Conservation (phyloP, 2,888 invertebrate genomes). For the Tiphia femorata region DNA sequence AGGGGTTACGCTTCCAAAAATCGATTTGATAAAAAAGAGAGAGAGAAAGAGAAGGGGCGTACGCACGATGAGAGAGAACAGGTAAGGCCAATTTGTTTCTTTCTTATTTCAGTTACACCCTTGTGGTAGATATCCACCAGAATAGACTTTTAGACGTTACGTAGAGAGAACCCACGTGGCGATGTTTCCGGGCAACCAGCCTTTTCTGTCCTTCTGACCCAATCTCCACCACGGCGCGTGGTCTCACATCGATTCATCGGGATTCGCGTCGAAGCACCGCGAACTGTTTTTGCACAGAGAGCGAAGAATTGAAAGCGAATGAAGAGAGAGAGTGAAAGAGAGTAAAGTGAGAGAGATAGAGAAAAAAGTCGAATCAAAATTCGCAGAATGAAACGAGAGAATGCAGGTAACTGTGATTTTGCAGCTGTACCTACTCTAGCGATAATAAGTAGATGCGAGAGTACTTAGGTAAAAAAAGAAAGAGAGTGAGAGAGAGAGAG, state of each 20-base stretch:
- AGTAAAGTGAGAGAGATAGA: neutral
- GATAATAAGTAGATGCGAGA: neutral
- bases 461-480: neutral
- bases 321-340: slow-evolving; percentile 10
- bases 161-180: neutral
- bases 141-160: neutral
- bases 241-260: no score
- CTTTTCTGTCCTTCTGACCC: no score
- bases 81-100: slow-evolving; percentile 37
- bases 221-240: no score
- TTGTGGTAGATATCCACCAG: neutral
- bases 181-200: no score
- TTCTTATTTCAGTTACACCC: neutral
- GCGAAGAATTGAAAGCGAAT: no score
- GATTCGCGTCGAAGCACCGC: no score
- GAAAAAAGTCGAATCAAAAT: no score
- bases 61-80: slow-evolving; percentile 33
- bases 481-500: slow-evolving; percentile 11
- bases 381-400: no score
- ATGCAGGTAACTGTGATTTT: neutral
- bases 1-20: neutral
- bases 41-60: slow-evolving; percentile 9
- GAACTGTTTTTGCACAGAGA: no score
- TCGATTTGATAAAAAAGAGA: neutral
- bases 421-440: neutral